Base-by-base conservation (phyloP, 2,113 vertebrate species). In the Acrocephalus arundinaceus region DNA sequence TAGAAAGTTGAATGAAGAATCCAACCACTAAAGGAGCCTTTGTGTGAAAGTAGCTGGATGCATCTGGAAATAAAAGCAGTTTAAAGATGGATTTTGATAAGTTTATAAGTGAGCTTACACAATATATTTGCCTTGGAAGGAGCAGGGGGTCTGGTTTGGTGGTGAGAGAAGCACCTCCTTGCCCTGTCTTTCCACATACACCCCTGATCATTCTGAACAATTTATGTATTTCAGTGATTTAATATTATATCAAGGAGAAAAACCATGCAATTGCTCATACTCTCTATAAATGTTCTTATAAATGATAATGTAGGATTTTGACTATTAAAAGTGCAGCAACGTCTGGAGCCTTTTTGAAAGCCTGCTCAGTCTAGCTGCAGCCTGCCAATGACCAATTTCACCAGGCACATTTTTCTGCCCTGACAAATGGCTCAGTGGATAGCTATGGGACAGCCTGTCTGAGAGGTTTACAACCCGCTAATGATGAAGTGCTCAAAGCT, bases 251-350 rank as follows among this genome's bases (percentile, higher is more conserved):
- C 43, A 67, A 95, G 45, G 41, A 74, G 54, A 94, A 91, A 94
- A 75, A 5, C 0, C 63, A 84, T 75, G 51, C 49, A 71, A 85
- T 27, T 14, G 33, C 39, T 76, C 72, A 73, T 79, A 41, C 43
- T 67, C 63, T 80, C 52, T 61, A 72, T 84, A 96, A 95, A 91
- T 67, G 81, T 85, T 93, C 85, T 87, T 74, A 86, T 91, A 92
- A 94, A 91, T 25, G 59, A 51, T 91, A 93, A 91, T 70, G 59
- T 35, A 89, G 59, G 55, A 78, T 86, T 83, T 89, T 62, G 41
- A 88, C 79, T 63, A 83, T 90, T 93, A 85, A 76, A 96, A 71
- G 5, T 18, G 12, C n/a, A 82, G 61, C 72, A 78, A 84, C 4
- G 15, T 43, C 24, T 89, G 81, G 83, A 87, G 49, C 22, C 52